phyloP scores from a whole-genome alignment of 2,888 invertebrate species.

The Ashinkailepas kermadecensis region DNA sequence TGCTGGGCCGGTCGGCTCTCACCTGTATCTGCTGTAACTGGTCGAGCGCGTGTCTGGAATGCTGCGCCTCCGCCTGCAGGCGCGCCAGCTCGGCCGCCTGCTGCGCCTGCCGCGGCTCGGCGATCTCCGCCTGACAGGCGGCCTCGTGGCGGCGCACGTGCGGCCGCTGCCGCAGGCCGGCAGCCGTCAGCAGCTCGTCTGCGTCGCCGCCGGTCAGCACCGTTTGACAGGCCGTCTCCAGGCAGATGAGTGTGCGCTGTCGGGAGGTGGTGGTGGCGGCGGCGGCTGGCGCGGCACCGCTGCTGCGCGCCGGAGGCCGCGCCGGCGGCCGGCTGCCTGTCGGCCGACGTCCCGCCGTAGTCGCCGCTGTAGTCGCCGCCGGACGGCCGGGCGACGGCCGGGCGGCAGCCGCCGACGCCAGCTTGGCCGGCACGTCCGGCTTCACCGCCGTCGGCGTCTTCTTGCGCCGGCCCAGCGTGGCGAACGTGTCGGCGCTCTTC shows the following conservation, averaged over 20 bases:
- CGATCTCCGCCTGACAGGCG: constrained; percentile 28
- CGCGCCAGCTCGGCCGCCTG: constrained; percentile 31
- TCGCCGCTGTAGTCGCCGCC: constrained; percentile 25
- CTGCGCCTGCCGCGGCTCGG: constrained; percentile 25
- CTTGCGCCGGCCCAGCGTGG: constrained; percentile 65
- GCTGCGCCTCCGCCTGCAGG: constrained; percentile 46
- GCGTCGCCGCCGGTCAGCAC: constrained; percentile 59
- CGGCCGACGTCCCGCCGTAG: background rate
- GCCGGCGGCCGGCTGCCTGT: constrained; percentile 42
- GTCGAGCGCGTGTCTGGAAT: background rate
- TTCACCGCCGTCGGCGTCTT: constrained; percentile 58
- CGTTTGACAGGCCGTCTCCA: constrained; percentile 70
- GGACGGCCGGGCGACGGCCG: constrained; percentile 42
- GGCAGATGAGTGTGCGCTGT: constrained; percentile 63
- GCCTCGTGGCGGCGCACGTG: constrained; percentile 13
- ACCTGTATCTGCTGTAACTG: background rate
- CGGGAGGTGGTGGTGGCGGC: constrained; percentile 43
- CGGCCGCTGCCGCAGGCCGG: constrained; percentile 46
- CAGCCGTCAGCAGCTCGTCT: constrained; percentile 51
- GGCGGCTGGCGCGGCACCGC: constrained; percentile 40
- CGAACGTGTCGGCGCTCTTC: constrained; percentile 59
- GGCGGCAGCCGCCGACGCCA: constrained; percentile 39
- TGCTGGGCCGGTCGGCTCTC: background rate
- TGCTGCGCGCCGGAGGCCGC: constrained; percentile 26
- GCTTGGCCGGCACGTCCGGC: constrained; percentile 32